phyloP scores from a whole-genome alignment of 2,113 vertebrate species.

The Cottus gobio region DNA sequence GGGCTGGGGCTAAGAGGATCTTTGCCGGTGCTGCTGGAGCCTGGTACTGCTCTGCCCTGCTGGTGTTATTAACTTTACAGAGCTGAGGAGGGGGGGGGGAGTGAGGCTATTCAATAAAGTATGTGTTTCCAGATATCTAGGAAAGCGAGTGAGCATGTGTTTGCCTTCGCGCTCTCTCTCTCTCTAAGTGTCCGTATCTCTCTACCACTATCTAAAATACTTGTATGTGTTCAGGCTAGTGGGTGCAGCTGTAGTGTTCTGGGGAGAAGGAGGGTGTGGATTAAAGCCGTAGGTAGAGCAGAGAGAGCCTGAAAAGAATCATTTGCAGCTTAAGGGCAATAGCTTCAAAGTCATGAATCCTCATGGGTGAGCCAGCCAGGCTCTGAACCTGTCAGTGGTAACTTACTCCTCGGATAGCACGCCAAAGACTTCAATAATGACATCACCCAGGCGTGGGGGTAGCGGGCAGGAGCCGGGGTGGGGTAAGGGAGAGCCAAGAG shows the following conservation, averaged over 20 bases:
- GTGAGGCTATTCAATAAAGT: conserved; percentile 48
- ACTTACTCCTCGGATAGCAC: conserved; percentile 88
- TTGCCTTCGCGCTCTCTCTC: conserved; percentile 47
- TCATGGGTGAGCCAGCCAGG: conserved; percentile 90
- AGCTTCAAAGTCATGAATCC: conserved; percentile 97
- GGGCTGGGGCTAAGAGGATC: conserved; percentile 62
- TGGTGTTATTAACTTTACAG: conserved; percentile 71
- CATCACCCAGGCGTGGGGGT: conserved; percentile 88
- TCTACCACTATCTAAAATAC: conserved; percentile 2
- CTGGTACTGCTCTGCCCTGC: conserved; percentile 69
- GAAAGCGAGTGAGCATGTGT: conserved; percentile 50
- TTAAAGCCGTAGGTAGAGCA: conserved; percentile 88
- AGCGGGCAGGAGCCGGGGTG: conserved; percentile 46
- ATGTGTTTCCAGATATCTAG: conserved; percentile 56
- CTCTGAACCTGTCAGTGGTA: conserved; percentile 96
- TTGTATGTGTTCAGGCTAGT: conserved; percentile 14
- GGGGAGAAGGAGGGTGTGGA: conserved; percentile 73
- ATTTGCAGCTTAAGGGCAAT: conserved; percentile 97
- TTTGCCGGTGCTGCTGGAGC: conserved; percentile 71
- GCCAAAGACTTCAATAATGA: conserved; percentile 96
- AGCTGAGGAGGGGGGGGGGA: conserved; percentile 43
- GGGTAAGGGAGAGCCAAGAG: conserved; percentile 80
- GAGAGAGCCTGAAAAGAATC: conserved; percentile 92
- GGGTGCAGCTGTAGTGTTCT: conserved; percentile 56
- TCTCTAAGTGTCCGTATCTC: conserved; percentile 12